phyloP scores from a whole-genome alignment of 1,140 invertebrate genomes.

The Polypedilum vanderplanki region DNA sequence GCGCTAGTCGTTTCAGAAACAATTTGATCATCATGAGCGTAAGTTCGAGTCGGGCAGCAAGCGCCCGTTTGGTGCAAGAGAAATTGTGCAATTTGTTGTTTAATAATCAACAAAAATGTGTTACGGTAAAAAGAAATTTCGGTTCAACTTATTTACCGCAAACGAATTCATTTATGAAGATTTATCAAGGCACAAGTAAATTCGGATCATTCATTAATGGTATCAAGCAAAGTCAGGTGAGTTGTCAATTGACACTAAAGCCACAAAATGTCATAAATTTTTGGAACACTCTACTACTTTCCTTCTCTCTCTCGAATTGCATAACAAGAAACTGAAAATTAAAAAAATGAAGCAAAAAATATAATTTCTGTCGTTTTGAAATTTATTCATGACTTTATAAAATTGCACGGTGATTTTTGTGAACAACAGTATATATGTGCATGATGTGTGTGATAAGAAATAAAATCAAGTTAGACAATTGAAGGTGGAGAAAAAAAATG shows the following conservation, averaged over 20 bases:
- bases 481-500: constrained; percentile 1
- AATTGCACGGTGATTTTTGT: no score
- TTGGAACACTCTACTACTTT: background rate
- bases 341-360: background rate
- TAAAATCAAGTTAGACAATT: background rate
- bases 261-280: constrained; percentile 11
- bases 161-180: constrained; percentile 24
- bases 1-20: constrained; percentile 50
- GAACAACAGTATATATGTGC: no score
- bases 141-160: constrained; percentile 5
- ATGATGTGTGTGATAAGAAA: no score
- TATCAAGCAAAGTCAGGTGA: constrained; percentile 22
- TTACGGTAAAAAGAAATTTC: constrained; percentile 11
- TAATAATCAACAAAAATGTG: constrained; percentile 27
- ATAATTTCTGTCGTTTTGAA: background rate
- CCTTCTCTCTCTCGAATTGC: background rate
- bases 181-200: constrained; percentile 1
- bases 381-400: no score
- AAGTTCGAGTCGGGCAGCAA: constrained; percentile 62
- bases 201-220: constrained; percentile 16
- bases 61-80: constrained; percentile 58
- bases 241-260: background rate
- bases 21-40: constrained; percentile 69
- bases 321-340: constrained; percentile 21
- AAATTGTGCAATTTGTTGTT: constrained; percentile 61